A percentile compares a stretch with the other conserved stretches of the same genome.
phyloP scores from a whole-genome alignment of 2,113 vertebrate genomes.

The Nibea albiflora region DNA sequence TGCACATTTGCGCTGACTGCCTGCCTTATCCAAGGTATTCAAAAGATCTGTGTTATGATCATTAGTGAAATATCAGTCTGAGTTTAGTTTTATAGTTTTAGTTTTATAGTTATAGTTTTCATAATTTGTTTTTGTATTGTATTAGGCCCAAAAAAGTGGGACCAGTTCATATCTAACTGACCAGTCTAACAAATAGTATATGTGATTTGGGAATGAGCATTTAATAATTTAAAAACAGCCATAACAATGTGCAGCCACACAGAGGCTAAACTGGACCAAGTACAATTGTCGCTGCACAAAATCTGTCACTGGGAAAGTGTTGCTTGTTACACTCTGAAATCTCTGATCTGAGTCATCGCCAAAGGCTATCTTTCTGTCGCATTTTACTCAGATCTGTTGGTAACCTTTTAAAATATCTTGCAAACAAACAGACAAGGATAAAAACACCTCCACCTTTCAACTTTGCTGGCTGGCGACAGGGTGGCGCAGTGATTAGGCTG shows the following conservation, averaged over 20 bases:
- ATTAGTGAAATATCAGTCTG: not conserved
- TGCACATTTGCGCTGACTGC: not conserved
- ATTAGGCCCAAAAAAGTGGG: not conserved
- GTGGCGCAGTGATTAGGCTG: slow-evolving; percentile 21
- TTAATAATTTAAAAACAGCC: not conserved
- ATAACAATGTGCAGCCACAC: not conserved
- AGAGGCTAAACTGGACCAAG: not conserved
- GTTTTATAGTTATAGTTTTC: too few relatives aligned
- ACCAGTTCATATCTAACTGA: not conserved
- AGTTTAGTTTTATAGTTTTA: not conserved
- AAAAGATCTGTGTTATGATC: not conserved
- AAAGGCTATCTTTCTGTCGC: not conserved
- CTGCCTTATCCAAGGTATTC: not conserved
- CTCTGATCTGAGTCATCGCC: slow-evolving; percentile 16
- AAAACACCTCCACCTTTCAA: not conserved
- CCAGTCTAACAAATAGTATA: not conserved
- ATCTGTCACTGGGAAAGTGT: not conserved
- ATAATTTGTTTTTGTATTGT: not conserved
- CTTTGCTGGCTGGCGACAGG: not conserved
- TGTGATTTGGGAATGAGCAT: not conserved
- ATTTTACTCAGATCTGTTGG: slow-evolving; percentile 19
- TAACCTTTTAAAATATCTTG: slow-evolving; percentile 28
- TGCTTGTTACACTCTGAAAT: slow-evolving; percentile 44
- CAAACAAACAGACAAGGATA: slow-evolving; percentile 15
- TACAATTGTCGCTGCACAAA: not conserved